Percentiles rank a stretch among this genome's conserved stretches.
Conservation (phyloP, 2,113 vertebrate genomes). For the Engraulis encrasicolus region DNA sequence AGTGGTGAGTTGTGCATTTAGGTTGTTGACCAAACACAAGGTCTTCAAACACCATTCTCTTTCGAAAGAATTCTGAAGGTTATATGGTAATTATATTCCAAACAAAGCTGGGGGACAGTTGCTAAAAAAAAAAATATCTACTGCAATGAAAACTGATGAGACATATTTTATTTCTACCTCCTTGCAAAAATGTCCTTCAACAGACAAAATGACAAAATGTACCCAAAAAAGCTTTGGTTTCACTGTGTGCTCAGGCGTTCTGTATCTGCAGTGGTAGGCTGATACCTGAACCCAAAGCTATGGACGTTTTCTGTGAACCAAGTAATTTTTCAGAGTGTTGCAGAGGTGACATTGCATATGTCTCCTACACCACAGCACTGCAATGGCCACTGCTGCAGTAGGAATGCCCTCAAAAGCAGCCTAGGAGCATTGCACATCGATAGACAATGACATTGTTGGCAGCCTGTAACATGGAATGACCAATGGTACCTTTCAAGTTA, state of each 20-base stretch:
- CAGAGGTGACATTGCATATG: neutral
- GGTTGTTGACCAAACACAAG: too few relatives aligned
- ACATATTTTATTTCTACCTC: neutral
- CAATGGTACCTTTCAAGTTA: too few relatives aligned
- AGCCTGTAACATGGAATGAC: too few relatives aligned
- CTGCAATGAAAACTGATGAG: neutral
- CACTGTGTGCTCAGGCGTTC: neutral
- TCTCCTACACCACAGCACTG: neutral
- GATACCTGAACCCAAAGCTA: neutral
- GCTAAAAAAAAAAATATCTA: neutral
- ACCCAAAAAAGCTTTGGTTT: neutral
- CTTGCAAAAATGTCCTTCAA: neutral
- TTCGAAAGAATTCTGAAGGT: too few relatives aligned
- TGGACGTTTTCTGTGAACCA: neutral
- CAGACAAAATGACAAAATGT: neutral
- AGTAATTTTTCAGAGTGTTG: neutral
- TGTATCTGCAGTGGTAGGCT: neutral
- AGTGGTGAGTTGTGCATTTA: too few relatives aligned
- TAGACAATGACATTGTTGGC: too few relatives aligned
- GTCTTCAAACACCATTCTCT: too few relatives aligned
- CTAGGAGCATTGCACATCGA: neutral
- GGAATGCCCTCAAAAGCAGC: neutral
- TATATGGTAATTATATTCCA: too few relatives aligned
- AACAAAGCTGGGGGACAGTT: too few relatives aligned
- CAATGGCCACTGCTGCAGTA: neutral